phyloP scores from a whole-genome alignment of 2,797 vertebrate species.

The Coluber constrictor region DNA sequence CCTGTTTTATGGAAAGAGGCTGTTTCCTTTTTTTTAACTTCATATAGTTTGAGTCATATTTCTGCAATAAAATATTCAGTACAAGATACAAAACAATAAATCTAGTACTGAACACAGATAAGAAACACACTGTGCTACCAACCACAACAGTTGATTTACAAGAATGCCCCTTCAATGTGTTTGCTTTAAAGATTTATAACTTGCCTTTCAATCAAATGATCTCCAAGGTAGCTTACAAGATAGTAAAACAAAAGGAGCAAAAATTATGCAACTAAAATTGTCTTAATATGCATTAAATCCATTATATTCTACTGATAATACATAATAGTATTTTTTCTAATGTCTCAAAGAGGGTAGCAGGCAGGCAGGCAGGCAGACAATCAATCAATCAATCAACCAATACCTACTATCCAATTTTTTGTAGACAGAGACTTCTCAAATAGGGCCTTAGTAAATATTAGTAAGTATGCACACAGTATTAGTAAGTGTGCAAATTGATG shows the following conservation, averaged over 20 bases:
- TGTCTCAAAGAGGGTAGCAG: not conserved
- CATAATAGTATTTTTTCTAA: not conserved
- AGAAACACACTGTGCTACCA: not conserved
- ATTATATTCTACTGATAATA: not conserved
- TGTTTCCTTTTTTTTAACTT: not conserved
- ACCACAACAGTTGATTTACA: not conserved
- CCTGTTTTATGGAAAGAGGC: not conserved
- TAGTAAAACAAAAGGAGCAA: not conserved
- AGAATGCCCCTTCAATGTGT: not conserved
- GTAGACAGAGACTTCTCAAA: not conserved
- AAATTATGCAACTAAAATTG: not conserved
- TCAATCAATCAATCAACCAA: not conserved
- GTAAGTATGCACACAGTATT: not conserved
- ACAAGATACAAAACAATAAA: not conserved
- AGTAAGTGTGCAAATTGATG: not conserved
- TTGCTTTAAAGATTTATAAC: constrained; percentile 13
- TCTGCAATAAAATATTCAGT: not conserved
- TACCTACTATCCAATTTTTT: not conserved
- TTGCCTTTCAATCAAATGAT: not conserved
- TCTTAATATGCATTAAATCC: not conserved
- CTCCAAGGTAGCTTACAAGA: not conserved
- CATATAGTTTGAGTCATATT: not conserved
- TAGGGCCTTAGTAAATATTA: not conserved
- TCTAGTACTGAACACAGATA: not conserved
- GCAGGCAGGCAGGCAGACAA: not conserved